Evolutionary conservation across 2,888 invertebrate species (phyloP).

Genomic region (Penaeus monodon): DNA sequence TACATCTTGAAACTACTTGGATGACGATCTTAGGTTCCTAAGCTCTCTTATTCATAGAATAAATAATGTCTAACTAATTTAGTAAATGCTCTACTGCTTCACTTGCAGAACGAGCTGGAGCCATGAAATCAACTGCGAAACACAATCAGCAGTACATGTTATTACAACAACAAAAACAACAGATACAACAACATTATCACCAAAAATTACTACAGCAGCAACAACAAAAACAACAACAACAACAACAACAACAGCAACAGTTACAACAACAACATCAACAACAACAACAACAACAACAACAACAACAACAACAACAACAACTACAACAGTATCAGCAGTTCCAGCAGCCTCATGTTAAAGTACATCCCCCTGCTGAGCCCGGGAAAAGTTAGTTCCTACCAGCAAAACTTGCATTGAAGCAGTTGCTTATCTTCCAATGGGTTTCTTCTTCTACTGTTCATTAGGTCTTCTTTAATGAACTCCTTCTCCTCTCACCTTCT

Average conservation of each 20-base stretch:
- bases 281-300: constrained; percentile 58
- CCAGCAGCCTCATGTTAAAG: constrained; percentile 64
- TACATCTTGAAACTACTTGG: no score
- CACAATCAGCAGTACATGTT: constrained; percentile 62
- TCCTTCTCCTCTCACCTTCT: not conserved
- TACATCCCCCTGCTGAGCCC: constrained; percentile 63
- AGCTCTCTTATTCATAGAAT: constrained; percentile 7
- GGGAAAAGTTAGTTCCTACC: constrained; percentile 64
- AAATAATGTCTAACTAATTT: constrained; percentile 21
- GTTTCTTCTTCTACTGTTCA: not conserved
- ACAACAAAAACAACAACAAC: constrained; percentile 68
- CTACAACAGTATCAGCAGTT: constrained; percentile 60
- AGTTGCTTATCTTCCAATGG: constrained; percentile 39
- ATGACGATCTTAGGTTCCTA: not conserved
- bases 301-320: constrained; percentile 50
- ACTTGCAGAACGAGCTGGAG: constrained; percentile 64
- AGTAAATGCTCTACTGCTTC: constrained; percentile 41
- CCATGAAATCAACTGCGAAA: constrained; percentile 56
- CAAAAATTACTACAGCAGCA: constrained; percentile 60
- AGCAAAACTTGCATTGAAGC: constrained; percentile 28
- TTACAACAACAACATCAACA: constrained; percentile 52
- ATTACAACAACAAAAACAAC: constrained; percentile 65
- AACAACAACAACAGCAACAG: constrained; percentile 62
- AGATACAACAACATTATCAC: constrained; percentile 61
- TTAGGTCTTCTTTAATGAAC: not conserved